Percentiles rank a stretch among this genome's conserved stretches.
These are phyloP conservation scores for Nanger granti DNA, from an alignment of 2,113 vertebrate species.

Conservation along the genomic window DNA sequence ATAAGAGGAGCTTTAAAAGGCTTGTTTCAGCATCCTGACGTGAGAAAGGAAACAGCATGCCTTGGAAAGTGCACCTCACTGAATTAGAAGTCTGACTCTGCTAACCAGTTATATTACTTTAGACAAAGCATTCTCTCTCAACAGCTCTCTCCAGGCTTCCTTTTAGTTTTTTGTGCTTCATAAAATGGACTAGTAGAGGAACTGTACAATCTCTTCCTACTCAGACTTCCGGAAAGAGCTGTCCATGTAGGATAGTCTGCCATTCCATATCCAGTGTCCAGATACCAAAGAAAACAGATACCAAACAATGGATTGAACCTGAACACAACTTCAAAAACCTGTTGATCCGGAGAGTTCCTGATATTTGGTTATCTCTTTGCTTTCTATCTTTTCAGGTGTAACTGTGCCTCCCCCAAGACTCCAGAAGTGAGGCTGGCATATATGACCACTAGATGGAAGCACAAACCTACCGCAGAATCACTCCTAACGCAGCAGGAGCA, in stretches of 20 bases:
- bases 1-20: background rate
- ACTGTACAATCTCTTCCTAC: background rate
- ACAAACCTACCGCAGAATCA: background rate
- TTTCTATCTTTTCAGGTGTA: background rate
- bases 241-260: background rate
- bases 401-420: background rate
- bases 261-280: background rate
- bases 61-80: no score
- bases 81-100: background rate
- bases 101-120: background rate
- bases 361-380: background rate
- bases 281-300: background rate
- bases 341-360: background rate
- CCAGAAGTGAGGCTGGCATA: background rate
- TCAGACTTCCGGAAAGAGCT: background rate
- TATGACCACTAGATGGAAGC: constrained; percentile 37
- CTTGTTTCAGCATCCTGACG: background rate
- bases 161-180: background rate
- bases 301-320: background rate
- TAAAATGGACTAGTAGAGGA: background rate
- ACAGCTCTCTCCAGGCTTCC: background rate
- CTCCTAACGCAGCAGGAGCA: rapidly evolving
- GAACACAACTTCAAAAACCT: background rate
- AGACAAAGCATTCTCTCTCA: background rate
- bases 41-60: background rate